Conservation (phyloP, 2,113 vertebrate species). For the Ochotona princeps region DNA sequence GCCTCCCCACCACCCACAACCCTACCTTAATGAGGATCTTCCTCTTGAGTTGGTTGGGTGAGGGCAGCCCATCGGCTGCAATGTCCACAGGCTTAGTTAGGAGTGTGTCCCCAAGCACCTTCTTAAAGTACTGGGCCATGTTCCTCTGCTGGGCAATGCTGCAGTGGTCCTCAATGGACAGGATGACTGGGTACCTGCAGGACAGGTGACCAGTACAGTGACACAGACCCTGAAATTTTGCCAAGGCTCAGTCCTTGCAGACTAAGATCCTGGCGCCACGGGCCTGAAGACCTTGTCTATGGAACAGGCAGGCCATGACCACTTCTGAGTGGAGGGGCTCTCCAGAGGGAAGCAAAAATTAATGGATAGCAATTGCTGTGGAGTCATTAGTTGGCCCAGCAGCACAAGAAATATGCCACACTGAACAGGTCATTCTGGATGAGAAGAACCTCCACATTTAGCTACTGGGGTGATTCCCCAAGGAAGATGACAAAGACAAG, state of each 20-base stretch:
- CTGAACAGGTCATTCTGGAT: not conserved
- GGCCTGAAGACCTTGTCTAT: not conserved
- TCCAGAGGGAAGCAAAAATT: too few relatives aligned
- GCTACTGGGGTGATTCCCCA: not conserved
- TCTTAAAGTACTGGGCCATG: conserved; percentile 96
- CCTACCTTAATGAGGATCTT: conserved; percentile 98
- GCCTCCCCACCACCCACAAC: not conserved
- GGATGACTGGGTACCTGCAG: conserved; percentile 93
- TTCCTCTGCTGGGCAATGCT: conserved; percentile 99
- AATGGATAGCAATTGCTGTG: not conserved
- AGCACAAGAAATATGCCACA: not conserved
- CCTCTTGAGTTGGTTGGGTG: conserved; percentile 96
- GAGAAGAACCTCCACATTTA: not conserved
- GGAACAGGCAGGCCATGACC: not conserved
- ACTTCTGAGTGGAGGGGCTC: not conserved
- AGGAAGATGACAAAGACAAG: not conserved
- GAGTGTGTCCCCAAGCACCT: conserved; percentile 96
- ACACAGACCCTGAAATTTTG: not conserved
- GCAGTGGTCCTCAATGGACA: conserved; percentile 99
- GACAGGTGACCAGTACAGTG: too few relatives aligned
- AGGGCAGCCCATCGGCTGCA: conserved; percentile 94
- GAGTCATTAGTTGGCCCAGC: not conserved
- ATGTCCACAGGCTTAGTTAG: conserved; percentile 97
- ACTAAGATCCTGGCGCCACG: not conserved
- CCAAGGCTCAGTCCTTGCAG: not conserved